Conservation (phyloP, 2,797 vertebrate species). For the Trichosurus vulpecula region DNA sequence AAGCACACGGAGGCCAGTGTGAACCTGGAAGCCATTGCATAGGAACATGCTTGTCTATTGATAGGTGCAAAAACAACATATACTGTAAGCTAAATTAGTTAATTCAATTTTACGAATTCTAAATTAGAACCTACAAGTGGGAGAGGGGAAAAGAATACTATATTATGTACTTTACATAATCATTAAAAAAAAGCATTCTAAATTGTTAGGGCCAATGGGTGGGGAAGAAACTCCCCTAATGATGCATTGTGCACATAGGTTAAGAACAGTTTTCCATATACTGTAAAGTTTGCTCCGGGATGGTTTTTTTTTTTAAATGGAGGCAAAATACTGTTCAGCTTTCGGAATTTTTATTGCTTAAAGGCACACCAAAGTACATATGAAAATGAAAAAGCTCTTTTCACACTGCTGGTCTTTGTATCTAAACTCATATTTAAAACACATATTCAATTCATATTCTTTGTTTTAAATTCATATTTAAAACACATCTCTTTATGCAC, state of each 20-base stretch:
- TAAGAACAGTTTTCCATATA: background rate
- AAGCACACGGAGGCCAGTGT: background rate
- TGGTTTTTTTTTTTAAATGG: background rate
- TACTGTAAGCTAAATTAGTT: background rate
- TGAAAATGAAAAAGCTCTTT: background rate
- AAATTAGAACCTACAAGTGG: constrained; percentile 55
- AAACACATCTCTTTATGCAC: constrained; percentile 51
- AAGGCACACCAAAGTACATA: constrained; percentile 66
- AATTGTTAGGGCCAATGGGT: constrained; percentile 9
- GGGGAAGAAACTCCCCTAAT: constrained; percentile 25
- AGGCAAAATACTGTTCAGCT: background rate
- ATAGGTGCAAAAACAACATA: background rate
- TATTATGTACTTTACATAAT: constrained; percentile 10
- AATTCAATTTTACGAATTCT: constrained; percentile 19
- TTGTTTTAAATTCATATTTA: constrained; percentile 22
- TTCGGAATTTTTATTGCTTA: constrained; percentile 26
- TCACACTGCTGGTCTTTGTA: constrained; percentile 47
- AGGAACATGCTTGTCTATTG: background rate
- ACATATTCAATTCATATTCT: constrained; percentile 1
- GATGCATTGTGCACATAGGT: background rate
- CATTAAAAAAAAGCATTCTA: constrained; percentile 38
- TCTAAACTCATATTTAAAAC: constrained; percentile 35
- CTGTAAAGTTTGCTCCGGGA: background rate
- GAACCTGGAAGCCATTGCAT: background rate
- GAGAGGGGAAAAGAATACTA: constrained; percentile 35